These are phyloP conservation scores for Enchytraeus crypticus DNA, from an alignment of 2,888 invertebrate species.

Conservation along the genomic window DNA sequence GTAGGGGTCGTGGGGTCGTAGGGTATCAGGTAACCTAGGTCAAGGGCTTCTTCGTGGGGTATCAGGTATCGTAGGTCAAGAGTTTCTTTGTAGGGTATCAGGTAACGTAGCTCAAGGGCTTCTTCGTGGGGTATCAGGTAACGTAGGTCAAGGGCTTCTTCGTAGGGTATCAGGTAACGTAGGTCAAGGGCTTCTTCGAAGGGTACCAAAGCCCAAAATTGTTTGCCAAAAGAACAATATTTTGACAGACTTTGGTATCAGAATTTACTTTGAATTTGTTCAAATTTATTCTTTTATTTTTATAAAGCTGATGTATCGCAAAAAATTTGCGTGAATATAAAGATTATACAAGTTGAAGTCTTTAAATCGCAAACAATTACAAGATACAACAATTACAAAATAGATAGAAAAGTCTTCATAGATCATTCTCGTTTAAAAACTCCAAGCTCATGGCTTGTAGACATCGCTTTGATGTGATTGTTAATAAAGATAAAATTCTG, in stretches of 20 bases:
- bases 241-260: too few relatives aligned
- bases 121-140: not conserved
- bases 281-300: too few relatives aligned
- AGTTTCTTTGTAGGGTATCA: conserved; percentile 12
- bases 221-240: too few relatives aligned
- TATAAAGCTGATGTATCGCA: too few relatives aligned
- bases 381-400: too few relatives aligned
- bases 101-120: not conserved
- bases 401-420: too few relatives aligned
- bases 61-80: not conserved
- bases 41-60: conserved; percentile 1
- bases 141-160: not conserved
- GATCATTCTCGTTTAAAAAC: too few relatives aligned
- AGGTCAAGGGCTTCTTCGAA: not conserved
- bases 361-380: too few relatives aligned
- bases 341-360: too few relatives aligned
- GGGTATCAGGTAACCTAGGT: conserved; percentile 2
- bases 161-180: not conserved
- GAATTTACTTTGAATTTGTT: not conserved
- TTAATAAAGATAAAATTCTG: conserved; percentile 7
- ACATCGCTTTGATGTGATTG: not conserved
- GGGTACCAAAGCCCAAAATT: too few relatives aligned
- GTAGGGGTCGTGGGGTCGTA: not conserved
- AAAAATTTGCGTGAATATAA: too few relatives aligned
- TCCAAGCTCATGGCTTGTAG: too few relatives aligned